Evolutionary conservation across 2,888 invertebrate genomes (phyloP), one percentile per base, ranked within the genome.

Genomic region (Amaurobius ferox): DNA sequence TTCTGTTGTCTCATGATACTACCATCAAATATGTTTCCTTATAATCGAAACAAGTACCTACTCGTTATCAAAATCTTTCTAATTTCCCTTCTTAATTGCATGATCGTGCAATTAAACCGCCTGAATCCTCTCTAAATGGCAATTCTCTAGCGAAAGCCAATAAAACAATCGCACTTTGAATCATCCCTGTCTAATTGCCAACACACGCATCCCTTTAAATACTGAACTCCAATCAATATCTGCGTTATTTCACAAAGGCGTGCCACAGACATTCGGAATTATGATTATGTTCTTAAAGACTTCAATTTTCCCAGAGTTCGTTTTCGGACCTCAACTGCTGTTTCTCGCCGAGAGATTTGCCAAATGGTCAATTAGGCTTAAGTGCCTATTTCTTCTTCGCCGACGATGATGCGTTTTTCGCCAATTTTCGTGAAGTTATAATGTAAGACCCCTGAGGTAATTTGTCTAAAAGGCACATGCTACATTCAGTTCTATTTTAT

Each of bases 321-420:
- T 39, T 44, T 71, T 44, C 77, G 23, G 39, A 67, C 32, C 40
- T 73, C 77, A 55, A 40, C 28, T 28, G 64, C 48, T 19, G 23
- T 77, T 74, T 74, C 74, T 74, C 39, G 26, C 32, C 6, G 19
- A 16, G 19, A 48, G 30, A 28, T 67, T 67, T 32, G 48, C 29
- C 62, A 64, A 73, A 73, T 73, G 62, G 67, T 39, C 67, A 40
- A 77, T 77, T 77, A 77, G 67, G n/a, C 32, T 11, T 67, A 77
- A 77, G 66, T 74, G 64, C 39, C 29, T 32, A n/a, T 74, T 77
- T 16, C 35, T 32, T 44, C 67, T 44, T 16, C n/a, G 66, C 13
- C 30, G 64, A 16, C 29, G 64, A 29, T 29, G 66, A 66, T 66
- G 26, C 30, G 66, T 19, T 66, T 66, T 28, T 30, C 30, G 9